These are phyloP conservation scores for Neocrepidodera transversa DNA, from an alignment of 2,888 invertebrate genomes.

Conservation along the genomic window DNA sequence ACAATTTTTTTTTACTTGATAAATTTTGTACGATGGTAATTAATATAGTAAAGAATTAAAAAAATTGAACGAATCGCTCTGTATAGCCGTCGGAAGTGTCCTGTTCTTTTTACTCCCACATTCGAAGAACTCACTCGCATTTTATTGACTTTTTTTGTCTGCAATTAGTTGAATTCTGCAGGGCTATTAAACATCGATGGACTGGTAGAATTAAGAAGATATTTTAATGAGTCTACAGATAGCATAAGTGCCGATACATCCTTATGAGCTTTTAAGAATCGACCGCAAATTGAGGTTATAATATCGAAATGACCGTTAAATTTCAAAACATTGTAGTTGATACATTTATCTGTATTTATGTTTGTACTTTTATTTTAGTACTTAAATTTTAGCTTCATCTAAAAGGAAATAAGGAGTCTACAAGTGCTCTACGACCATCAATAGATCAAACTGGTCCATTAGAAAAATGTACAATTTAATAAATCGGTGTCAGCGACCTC, in stretches of 20 bases:
- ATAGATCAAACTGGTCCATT: no score
- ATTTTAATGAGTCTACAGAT: not conserved
- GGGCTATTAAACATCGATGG: slow-evolving; percentile 12
- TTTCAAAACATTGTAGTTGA: no score
- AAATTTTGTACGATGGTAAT: no score
- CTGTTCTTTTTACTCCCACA: slow-evolving; percentile 38
- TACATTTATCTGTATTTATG: no score
- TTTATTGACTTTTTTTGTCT: slow-evolving; percentile 28
- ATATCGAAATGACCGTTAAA: not conserved
- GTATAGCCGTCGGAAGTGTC: slow-evolving; percentile 7
- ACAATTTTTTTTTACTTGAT: no score
- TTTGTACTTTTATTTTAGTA: no score
- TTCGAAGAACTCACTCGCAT: slow-evolving; percentile 34
- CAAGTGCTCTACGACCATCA: no score
- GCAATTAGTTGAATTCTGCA: slow-evolving; percentile 30
- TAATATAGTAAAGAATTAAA: no score
- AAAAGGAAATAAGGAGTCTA: no score
- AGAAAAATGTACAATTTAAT: no score
- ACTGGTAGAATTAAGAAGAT: slow-evolving; percentile 5
- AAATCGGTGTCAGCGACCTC: no score
- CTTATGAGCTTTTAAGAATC: not conserved
- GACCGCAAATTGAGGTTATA: not conserved
- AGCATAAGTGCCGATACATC: not conserved
- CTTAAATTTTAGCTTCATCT: no score
- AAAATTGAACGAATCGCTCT: not conserved